These are phyloP conservation scores for Cenopis cana DNA, from an alignment of 2,888 invertebrate species.

Conservation along the genomic window DNA sequence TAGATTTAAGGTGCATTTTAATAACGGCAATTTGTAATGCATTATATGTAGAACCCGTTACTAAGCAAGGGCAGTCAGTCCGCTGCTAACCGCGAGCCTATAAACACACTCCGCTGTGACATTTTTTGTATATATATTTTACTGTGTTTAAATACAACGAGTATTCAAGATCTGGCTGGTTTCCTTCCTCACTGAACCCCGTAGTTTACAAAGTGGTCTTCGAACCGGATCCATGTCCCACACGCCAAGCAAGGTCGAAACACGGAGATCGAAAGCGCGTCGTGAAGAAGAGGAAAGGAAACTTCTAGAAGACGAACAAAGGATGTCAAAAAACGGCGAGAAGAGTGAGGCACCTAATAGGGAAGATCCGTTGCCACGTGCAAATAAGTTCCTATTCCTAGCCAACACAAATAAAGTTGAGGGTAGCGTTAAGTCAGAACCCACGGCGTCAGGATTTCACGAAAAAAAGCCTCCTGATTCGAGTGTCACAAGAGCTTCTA, in stretches of 20 bases:
- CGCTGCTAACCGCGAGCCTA: too few relatives aligned
- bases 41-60: too few relatives aligned
- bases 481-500: neutral
- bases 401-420: neutral
- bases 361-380: neutral
- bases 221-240: neutral
- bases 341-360: neutral
- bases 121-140: too few relatives aligned
- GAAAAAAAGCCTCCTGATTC: neutral
- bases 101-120: too few relatives aligned
- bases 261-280: neutral
- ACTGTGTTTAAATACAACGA: too few relatives aligned
- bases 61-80: too few relatives aligned
- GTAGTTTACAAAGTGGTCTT: too few relatives aligned
- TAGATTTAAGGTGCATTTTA: too few relatives aligned
- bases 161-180: too few relatives aligned
- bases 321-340: neutral
- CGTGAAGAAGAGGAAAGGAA: neutral
- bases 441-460: neutral
- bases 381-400: neutral
- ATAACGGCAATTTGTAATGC: too few relatives aligned
- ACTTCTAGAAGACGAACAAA: neutral
- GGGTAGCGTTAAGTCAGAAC: neutral
- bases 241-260: neutral
- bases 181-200: too few relatives aligned